Base-by-base conservation (phyloP, 2,113 vertebrate genomes). In the Mohoua ochrocephala region DNA sequence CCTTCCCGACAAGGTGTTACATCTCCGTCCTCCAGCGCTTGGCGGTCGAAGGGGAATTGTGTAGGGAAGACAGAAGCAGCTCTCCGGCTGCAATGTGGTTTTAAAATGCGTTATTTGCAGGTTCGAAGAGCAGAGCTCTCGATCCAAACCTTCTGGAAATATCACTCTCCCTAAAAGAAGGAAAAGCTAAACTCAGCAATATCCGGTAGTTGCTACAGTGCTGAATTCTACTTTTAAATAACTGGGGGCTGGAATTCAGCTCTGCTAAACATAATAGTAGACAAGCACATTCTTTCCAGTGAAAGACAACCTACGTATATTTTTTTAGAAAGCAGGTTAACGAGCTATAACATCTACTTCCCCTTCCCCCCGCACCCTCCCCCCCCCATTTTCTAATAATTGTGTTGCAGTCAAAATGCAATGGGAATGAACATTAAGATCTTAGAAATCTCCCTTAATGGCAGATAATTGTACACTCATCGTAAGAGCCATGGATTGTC, bases 301-400 rank as follows among this genome's bases (percentile, higher is more conserved):
- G 53, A 76, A 79, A 39, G 57, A 44, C 42, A 73, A 31, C n/a
- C 7, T 65, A 60, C 5, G 3, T 3, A 0, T 7, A 16, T 67
- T 68, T 60, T 37, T 75, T 85, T 18, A 80, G 45, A 41, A 76
- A 59, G 26, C 31, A 31, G 10, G 9, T 83, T 82, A 84, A 52
- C 17, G 7, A 91, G 13, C 7, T 47, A 2, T 19, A 71, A 39
- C n/a, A 49, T 26, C 8, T n/a, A 28, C n/a, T 53, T 27, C 22
- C 8, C 22, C 6, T 2, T 4, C 1, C 7, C 7, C 14, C 1
- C 2, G 39, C 39, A 39, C n/a, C n/a, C n/a, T n/a, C n/a, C n/a
- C 11, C 15, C 15, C 11, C 3, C 42, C 2, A 13, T 56, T 75
- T 80, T 35, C 57, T 42, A 37, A 41, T 59, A 83, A 67, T 31